Evolutionary conservation across 2,888 invertebrate species (phyloP).

Genomic region (Hyposoter didymator): DNA sequence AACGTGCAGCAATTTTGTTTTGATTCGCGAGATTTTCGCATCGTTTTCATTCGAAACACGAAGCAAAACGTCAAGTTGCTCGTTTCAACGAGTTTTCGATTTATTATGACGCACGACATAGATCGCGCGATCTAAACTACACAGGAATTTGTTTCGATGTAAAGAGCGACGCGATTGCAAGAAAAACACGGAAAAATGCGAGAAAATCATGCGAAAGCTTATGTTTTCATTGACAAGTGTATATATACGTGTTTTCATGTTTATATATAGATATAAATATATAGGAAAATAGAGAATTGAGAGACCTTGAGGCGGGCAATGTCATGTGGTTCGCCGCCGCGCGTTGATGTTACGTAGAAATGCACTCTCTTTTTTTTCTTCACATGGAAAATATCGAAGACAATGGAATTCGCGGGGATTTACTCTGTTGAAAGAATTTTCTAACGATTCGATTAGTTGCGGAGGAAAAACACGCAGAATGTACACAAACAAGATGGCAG

Average conservation of each 20-base stretch:
- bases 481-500: slow-evolving; percentile 60
- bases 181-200: neutral
- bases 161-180: neutral
- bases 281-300: slow-evolving; percentile 5
- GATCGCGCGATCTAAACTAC: neutral
- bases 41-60: neutral
- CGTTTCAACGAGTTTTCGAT: neutral
- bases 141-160: too few relatives aligned
- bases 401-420: neutral
- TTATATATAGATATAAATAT: slow-evolving; percentile 13
- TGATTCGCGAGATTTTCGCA: neutral
- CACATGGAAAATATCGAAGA: neutral
- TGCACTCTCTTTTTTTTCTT: neutral
- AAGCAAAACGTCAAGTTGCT: neutral
- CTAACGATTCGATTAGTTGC: slow-evolving; percentile 14
- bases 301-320: slow-evolving; percentile 63
- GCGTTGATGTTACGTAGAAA: slow-evolving; percentile 43
- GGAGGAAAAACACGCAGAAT: slow-evolving; percentile 10
- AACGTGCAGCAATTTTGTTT: neutral
- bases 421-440: neutral
- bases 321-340: slow-evolving; percentile 57
- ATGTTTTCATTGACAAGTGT: slow-evolving; percentile 9
- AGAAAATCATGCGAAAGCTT: neutral
- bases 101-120: neutral
- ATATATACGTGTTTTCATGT: neutral